A percentile compares a stretch with the other conserved stretches of the same genome.
These are phyloP conservation scores for Neodon shergylaensis DNA, from an alignment of 2,113 vertebrate genomes.

Conservation along the genomic window DNA sequence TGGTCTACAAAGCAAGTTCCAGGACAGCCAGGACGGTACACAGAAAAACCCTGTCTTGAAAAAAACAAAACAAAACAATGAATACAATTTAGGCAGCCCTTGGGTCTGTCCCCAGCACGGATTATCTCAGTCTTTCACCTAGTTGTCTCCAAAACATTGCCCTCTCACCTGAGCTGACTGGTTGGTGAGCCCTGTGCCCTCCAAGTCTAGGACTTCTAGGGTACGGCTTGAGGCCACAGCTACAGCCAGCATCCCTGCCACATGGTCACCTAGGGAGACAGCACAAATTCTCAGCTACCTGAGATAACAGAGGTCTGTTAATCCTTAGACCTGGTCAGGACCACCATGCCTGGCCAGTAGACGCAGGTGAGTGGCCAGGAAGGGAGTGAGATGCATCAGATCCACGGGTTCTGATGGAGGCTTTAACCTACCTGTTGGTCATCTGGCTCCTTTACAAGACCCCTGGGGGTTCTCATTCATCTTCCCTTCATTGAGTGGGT, in stretches of 20 bases:
- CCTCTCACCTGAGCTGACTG: slow-evolving; percentile 94
- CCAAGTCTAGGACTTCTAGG: slow-evolving; percentile 95
- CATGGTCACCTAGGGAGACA: slow-evolving; percentile 92
- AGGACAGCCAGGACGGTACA: no score
- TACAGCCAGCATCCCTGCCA: slow-evolving; percentile 96
- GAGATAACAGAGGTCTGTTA: not conserved
- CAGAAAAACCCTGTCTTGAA: no score
- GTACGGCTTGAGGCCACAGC: slow-evolving; percentile 97
- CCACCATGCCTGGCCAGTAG: not conserved
- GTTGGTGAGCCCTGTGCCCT: slow-evolving; percentile 96
- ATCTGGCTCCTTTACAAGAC: not conserved
- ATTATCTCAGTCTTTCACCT: not conserved
- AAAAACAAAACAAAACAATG: no score
- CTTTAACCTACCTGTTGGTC: not conserved
- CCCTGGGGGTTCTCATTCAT: not conserved
- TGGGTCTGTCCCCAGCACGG: not conserved
- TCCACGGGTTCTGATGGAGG: not conserved
- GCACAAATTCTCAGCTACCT: not conserved
- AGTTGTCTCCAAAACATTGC: not conserved
- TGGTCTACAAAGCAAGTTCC: no score
- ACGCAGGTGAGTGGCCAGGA: not conserved
- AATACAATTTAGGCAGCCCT: not conserved
- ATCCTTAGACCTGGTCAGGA: not conserved
- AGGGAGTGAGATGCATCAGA: not conserved
- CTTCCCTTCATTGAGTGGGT: not conserved